phyloP scores from a whole-genome alignment of 2,888 invertebrate species.

The Ornithoptera priamus region DNA sequence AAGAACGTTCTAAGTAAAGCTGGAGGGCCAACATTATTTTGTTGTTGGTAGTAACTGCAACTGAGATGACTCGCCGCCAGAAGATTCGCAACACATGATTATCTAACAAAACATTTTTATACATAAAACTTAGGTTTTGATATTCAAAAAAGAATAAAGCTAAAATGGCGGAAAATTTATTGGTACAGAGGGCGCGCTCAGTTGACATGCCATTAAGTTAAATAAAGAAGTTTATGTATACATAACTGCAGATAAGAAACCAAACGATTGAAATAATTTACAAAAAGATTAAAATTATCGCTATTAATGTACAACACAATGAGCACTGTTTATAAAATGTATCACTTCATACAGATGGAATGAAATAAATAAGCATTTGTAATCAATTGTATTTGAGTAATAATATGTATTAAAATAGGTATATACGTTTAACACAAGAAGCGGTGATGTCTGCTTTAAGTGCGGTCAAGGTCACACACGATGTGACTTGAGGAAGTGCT shows the following conservation, averaged over 20 bases:
- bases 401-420: neutral
- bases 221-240: slow-evolving; percentile 41
- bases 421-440: neutral
- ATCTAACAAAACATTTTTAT: neutral
- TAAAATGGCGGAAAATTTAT: neutral
- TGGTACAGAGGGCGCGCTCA: neutral
- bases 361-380: slow-evolving; percentile 56
- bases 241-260: slow-evolving; percentile 48
- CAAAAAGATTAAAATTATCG: slow-evolving; percentile 71
- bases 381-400: slow-evolving; percentile 50
- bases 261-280: slow-evolving; percentile 63
- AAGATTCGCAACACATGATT: neutral
- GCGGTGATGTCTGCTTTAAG: too few relatives aligned
- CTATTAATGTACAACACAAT: slow-evolving; percentile 63
- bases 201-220: slow-evolving; percentile 56
- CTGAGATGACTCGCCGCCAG: slow-evolving; percentile 60
- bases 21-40: slow-evolving; percentile 52
- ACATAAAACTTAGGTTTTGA: neutral
- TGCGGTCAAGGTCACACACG: too few relatives aligned
- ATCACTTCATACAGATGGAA: slow-evolving; percentile 65
- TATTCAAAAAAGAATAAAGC: too few relatives aligned
- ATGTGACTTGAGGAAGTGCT: too few relatives aligned
- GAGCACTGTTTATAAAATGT: slow-evolving; percentile 56
- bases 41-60: slow-evolving; percentile 55
- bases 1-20: slow-evolving; percentile 65